Evolutionary conservation across 1,140 invertebrate genomes (phyloP).

Genomic region (Limonius californicus): DNA sequence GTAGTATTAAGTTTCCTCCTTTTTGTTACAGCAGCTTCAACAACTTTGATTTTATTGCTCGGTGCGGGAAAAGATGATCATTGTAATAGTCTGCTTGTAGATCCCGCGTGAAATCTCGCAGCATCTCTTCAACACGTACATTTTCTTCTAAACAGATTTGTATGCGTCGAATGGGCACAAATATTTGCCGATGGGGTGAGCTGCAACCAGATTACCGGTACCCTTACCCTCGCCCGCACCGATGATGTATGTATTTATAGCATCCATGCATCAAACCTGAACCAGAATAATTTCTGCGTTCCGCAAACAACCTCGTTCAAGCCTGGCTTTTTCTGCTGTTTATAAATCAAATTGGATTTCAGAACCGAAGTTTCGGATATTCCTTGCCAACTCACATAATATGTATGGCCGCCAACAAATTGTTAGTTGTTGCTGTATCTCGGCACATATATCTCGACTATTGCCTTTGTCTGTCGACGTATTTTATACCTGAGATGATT

Average conservation of each 20-base stretch:
- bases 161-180: conserved; percentile 5
- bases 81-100: no score
- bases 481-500: conserved; percentile 23
- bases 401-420: conserved; percentile 25
- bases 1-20: no score
- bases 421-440: conserved; percentile 30
- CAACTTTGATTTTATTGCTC: no score
- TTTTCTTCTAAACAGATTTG: neutral
- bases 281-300: conserved; percentile 33
- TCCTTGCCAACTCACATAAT: conserved; percentile 25
- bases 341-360: conserved; percentile 40
- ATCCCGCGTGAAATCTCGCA: no score
- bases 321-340: conserved; percentile 30
- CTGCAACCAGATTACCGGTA: conserved; percentile 27
- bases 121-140: no score
- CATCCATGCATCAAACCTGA: conserved; percentile 32
- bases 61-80: no score
- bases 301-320: conserved; percentile 28
- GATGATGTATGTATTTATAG: conserved; percentile 38
- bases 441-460: conserved; percentile 27
- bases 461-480: conserved; percentile 22
- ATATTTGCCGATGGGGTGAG: conserved; percentile 22
- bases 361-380: conserved; percentile 28
- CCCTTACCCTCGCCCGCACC: conserved; percentile 18
- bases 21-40: no score